Evolutionary conservation across 1,140 invertebrate genomes (phyloP), one percentile per base, ranked within the genome.

Genomic region (Glomeris maerens): DNA sequence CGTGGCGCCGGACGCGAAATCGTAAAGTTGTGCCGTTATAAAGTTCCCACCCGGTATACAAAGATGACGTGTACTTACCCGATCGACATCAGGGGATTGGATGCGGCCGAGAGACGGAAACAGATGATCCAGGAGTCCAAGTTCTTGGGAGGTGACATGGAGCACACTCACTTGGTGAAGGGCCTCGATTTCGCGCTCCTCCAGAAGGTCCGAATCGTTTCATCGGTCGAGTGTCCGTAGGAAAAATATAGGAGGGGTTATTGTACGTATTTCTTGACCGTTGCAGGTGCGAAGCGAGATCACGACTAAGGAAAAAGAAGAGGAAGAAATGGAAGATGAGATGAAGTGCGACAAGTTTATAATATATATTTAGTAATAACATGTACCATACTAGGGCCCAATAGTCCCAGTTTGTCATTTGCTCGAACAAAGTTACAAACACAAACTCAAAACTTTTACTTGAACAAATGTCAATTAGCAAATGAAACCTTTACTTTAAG

Each of bases 161-260:
- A 98, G 58, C 95, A 99, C 62, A 99, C 96, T 68, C 96, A 99
- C 72, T 94, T 99, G 74, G 95, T 99, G 47, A 98, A 98, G 73
- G 96, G 96, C 67, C 74, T 99, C 7, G 96, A 99, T 80, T 99
- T 96, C 72, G 95, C 95, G 4, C 69, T 99, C n/a, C 69, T 99
- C 42, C 92, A 98, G 67, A 98, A 98, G 72, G 89, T 92, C 40
- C 5, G 4, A 7, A 5, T 42, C 17, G 40, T 4, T 7, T 42
- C 5, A 7, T 42, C 21, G 10, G 27, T 52, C 17, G 7, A n/a
- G 50, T 20, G 42, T 23, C 42, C 13, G 17, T 45, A 14, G 13
- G 17, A 13, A 40, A 13, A 13, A 13, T 13, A 17, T 21, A 13
- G 17, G 13, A 13, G 31, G 41, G 14, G 7, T 48, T 7, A 28